These are phyloP conservation scores for Platalea minor DNA, from an alignment of 2,797 vertebrate species.

Conservation along the genomic window DNA sequence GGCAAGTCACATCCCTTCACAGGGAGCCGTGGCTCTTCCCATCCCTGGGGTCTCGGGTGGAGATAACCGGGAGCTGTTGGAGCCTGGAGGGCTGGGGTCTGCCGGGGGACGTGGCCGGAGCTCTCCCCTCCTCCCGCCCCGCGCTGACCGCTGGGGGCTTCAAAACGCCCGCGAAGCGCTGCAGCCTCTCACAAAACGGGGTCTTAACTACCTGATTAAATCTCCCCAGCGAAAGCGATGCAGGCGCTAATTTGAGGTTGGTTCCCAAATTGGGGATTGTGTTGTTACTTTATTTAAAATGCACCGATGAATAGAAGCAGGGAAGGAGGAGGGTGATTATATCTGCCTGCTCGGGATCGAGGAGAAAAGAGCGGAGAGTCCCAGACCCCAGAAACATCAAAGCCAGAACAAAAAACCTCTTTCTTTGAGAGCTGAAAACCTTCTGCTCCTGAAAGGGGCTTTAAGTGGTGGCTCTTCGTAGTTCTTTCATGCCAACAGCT, in stretches of 20 bases:
- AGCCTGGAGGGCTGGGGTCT: neutral
- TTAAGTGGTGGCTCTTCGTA: slow-evolving; percentile 50
- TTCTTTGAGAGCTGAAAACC: slow-evolving; percentile 63
- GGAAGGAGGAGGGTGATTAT: slow-evolving; percentile 22
- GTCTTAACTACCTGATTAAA: slow-evolving; percentile 16
- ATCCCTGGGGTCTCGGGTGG: neutral
- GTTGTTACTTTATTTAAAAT: slow-evolving; percentile 41
- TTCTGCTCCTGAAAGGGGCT: slow-evolving; percentile 55
- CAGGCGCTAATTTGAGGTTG: slow-evolving; percentile 32
- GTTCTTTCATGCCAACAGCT: slow-evolving; percentile 47
- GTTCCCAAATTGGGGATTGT: slow-evolving; percentile 39
- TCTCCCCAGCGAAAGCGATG: neutral
- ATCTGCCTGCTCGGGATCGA: neutral
- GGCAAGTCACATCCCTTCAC: neutral
- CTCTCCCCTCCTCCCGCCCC: neutral
- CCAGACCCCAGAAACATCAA: slow-evolving; percentile 61
- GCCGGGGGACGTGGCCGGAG: accelerated
- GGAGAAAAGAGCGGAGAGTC: slow-evolving; percentile 32
- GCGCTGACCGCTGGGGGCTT: neutral
- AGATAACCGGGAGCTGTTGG: accelerated
- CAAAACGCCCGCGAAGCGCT: neutral
- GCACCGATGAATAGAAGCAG: neutral
- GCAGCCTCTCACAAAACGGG: neutral
- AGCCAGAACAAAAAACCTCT: slow-evolving; percentile 45
- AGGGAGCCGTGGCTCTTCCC: accelerated